Percentiles rank a stretch among this genome's conserved stretches.
These are phyloP conservation scores for Strongylocentrotus purpuratus DNA, from an alignment of 35 echinoderm and acorn worm species.

Conservation along the genomic window DNA sequence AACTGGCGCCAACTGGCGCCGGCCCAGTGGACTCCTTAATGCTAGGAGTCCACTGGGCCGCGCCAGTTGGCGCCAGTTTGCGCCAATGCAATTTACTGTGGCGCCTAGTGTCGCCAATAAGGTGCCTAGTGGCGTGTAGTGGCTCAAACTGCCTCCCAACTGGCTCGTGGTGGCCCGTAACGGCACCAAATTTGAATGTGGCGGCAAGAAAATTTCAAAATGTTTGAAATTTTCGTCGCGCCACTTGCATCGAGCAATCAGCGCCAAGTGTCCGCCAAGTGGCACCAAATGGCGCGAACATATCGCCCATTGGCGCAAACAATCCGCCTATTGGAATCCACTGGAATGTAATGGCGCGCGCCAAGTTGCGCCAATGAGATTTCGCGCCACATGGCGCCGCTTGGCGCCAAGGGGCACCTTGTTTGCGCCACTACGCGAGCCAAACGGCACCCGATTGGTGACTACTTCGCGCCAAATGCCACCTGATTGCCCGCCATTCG, in stretches of 20 bases:
- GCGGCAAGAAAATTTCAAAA: no score
- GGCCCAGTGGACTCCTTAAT: background rate
- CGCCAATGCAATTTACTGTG: background rate
- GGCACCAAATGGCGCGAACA: conserved; percentile 36
- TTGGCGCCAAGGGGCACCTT: no score
- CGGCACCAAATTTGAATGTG: no score
- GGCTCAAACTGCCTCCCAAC: conserved; percentile 36
- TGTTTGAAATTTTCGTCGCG: no score
- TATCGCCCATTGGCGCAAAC: conserved; percentile 43
- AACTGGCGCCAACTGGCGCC: conserved; percentile 14
- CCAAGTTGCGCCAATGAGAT: conserved; percentile 16
- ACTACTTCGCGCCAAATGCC: no score
- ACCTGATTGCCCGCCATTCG: no score
- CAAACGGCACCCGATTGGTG: no score
- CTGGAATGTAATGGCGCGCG: conserved; percentile 40
- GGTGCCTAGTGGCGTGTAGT: conserved; percentile 25
- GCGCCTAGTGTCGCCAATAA: conserved; percentile 32
- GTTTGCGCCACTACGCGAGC: no score
- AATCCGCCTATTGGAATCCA: conserved; percentile 54
- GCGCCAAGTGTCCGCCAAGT: no score
- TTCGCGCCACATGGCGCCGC: background rate
- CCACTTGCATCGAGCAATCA: no score
- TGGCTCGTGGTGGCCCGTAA: background rate
- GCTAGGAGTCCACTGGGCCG: no score
- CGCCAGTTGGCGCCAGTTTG: no score